phyloP scores from a whole-genome alignment of 2,113 vertebrate species.

The Datnioides undecimradiatus region DNA sequence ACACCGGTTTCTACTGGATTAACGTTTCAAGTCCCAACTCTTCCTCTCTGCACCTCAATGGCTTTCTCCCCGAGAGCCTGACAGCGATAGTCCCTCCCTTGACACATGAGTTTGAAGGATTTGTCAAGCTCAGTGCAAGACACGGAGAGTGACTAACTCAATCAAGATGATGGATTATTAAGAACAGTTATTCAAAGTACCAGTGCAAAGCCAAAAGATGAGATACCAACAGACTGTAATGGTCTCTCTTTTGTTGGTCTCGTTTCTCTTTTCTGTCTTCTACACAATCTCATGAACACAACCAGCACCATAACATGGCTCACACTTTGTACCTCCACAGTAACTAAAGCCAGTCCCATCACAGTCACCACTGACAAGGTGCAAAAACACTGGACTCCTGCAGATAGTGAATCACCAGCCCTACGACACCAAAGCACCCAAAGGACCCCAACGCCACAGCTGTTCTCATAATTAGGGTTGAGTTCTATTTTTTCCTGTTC shows the following conservation, averaged over 20 bases:
- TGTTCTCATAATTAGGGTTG: conserved; percentile 23
- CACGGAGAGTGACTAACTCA: conserved; percentile 17
- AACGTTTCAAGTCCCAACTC: conserved; percentile 53
- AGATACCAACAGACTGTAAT: neutral
- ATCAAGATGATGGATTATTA: conserved; percentile 57
- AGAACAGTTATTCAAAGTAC: conserved; percentile 13
- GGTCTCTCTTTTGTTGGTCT: neutral
- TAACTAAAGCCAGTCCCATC: conserved; percentile 14
- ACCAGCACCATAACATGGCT: neutral
- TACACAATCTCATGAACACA: conserved; percentile 12
- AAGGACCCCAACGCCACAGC: conserved; percentile 13
- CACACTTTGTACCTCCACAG: neutral
- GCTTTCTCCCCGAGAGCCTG: conserved; percentile 34
- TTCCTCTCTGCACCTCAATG: conserved; percentile 70
- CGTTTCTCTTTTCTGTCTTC: neutral
- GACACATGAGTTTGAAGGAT: conserved; percentile 54
- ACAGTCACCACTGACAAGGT: conserved; percentile 28
- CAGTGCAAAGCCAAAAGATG: neutral
- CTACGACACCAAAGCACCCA: neutral
- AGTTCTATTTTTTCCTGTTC: conserved; percentile 11
- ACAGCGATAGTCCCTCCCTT: conserved; percentile 43
- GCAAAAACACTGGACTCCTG: conserved; percentile 28
- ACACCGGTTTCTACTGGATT: conserved; percentile 34
- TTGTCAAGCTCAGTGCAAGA: conserved; percentile 42
- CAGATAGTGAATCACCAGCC: conserved; percentile 42